Base-by-base conservation (phyloP, 2,113 vertebrate species). In the Nyctibius bracteatus region DNA sequence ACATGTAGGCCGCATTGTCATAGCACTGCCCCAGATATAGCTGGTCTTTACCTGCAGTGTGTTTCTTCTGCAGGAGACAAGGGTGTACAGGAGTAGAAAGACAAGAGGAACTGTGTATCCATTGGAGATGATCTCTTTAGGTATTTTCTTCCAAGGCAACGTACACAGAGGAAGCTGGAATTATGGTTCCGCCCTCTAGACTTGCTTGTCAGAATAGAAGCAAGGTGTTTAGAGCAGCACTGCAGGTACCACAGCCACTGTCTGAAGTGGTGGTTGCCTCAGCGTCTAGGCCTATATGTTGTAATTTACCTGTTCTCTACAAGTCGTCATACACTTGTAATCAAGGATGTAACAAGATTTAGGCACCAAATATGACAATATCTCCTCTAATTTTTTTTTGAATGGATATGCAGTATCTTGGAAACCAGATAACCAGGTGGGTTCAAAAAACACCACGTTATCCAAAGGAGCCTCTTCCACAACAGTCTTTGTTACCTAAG, bases 371-470 rank as follows among this genome's bases (percentile, higher is more conserved):
- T 21, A 15, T 31, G 39, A 61, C 20, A 54, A 4, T 82, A 54
- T 59, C 3, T 49, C 21, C 22, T 44, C 25, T 30, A 20, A 35
- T 59, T 79, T 77, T 46, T 24, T 77, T 71, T 78, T 62, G 24
- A 79, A 44, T 74, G 41, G 33, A 25, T 82, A 33, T 37, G 15
- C 55, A 43, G 2, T 58, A 14, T 44, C 72, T 51, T 54, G 22
- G 19, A 86, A 92, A 35, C 49, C 12, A 65, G 28, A 52, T 59
- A 43, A 59, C 31, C 31, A 47, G 61, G 15, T 63, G 44, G 63
- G 65, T 88, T 62, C 31, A 31, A 51, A 44, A 4, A 0, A 1
- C 1, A 14, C 24, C 6, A 30, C 0, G 0, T 63, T 68, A 43
- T 37, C 19, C 20, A 52, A 62, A 73, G 25, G 23, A 65, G 8